Base-by-base conservation (phyloP, 2,888 invertebrate species). In the Agapostemon virescens region DNA sequence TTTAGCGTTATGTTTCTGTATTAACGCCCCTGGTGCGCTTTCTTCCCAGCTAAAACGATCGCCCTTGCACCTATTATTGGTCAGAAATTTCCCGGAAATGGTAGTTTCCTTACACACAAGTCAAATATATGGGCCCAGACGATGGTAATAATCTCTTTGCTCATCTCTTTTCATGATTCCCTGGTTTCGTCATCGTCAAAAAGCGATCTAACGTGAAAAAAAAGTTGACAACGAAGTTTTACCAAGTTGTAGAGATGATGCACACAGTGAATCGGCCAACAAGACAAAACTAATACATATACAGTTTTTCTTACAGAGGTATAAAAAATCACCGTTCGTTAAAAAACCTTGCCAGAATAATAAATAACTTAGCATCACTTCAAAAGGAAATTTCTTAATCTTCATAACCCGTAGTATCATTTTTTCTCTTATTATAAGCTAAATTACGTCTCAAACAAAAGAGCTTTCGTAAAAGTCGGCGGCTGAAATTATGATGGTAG, bases 1-100 rank as follows among this genome's bases (percentile, higher is more conserved):
- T 83, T 80, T 81, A 76, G 73, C 86, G 85, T 89, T 88, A 88
- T 89, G 88, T 89, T 87, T 88, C 81, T 81, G 85, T 88, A 89
- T 89, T 89, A 89, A 89, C 89, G 88, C 88, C 85, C 79, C 86
- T 82, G 85, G 86, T 81, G 84, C 77, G 70, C 79, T 74, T 66
- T 78, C 78, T 71, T 80, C 69, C 38, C 33, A 64, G 49, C 63
- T 76, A 68, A 77, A 77, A 70, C 80, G 74, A 64, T n/a, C 74
- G 9, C 75, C 45, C 71, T 69, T 40, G 70, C 81, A 55, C 72
- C 69, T 77, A 73, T 76, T 82, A 75, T 74, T 74, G 63, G 36
- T 45, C 26, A 40, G 69, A 52, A 80, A 69, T 84, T 77, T 70
- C 72, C 17, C 15, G 58, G 69, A 55, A 71, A 69, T 69, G 72